Evolutionary conservation across 2,113 vertebrate genomes (phyloP).

Genomic region (Cyanoliseus patagonus): DNA sequence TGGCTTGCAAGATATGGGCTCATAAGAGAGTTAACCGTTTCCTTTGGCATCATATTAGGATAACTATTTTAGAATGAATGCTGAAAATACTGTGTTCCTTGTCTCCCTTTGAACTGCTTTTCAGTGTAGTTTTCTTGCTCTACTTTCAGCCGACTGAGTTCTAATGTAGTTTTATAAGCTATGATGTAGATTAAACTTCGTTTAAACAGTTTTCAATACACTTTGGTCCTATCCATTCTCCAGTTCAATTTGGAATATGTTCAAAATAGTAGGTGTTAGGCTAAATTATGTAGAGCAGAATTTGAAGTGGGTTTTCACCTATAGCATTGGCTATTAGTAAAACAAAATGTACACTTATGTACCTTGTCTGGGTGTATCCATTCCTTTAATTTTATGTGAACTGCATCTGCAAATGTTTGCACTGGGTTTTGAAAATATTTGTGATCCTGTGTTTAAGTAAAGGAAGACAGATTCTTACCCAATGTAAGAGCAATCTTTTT

Average conservation of each 20-base stretch:
- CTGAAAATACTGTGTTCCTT: background rate
- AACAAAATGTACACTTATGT: fast-evolving
- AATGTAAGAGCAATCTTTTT: background rate
- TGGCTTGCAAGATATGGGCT: background rate
- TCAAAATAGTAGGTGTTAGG: background rate
- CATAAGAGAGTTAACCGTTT: background rate
- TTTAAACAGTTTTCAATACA: background rate
- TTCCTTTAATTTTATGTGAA: background rate
- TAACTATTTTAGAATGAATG: background rate
- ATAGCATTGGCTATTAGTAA: background rate
- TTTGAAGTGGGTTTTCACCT: background rate
- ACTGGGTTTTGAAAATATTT: background rate
- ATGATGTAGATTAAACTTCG: background rate
- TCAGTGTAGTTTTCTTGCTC: background rate
- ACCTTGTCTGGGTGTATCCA: background rate
- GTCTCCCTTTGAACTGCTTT: background rate
- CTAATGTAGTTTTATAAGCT: background rate
- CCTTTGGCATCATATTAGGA: background rate
- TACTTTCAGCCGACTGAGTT: background rate
- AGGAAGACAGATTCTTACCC: background rate
- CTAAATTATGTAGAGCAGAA: background rate
- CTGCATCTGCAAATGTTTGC: background rate
- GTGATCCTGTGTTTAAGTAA: background rate
- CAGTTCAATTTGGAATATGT: background rate
- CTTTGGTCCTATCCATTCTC: background rate